Evolutionary conservation across 1,140 invertebrate species (phyloP).

Genomic region (Panagrolaimus sp.): DNA sequence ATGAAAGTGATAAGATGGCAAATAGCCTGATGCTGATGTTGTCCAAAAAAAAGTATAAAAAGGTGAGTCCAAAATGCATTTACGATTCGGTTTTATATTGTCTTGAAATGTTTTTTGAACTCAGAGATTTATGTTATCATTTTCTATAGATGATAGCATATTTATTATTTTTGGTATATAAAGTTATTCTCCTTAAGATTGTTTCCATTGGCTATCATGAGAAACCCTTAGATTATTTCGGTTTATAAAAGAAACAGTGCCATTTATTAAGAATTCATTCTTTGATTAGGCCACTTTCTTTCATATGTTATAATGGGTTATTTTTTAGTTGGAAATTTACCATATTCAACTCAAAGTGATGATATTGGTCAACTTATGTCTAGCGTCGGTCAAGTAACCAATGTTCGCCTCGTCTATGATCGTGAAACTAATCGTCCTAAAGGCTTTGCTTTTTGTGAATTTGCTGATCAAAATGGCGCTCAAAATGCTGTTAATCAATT

Average conservation of each 20-base stretch:
- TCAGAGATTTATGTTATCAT: too few relatives aligned
- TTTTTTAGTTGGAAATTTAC: conserved; percentile 85
- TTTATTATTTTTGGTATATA: background rate
- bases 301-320: background rate
- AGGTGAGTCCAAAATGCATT: too few relatives aligned
- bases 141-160: too few relatives aligned
- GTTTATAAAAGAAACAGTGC: background rate
- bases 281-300: background rate
- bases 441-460: conserved; percentile 99
- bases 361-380: conserved; percentile 96
- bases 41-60: too few relatives aligned
- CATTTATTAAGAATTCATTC: background rate
- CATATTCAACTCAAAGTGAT: conserved; percentile 97
- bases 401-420: conserved; percentile 77
- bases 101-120: too few relatives aligned
- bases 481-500: conserved; percentile 95
- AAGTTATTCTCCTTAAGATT: conserved; percentile 4
- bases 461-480: conserved; percentile 90
- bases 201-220: conserved; percentile 11
- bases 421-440: conserved; percentile 97
- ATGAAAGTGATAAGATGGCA: too few relatives aligned
- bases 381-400: conserved; percentile 82
- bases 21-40: too few relatives aligned
- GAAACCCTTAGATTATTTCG: conserved; percentile 3
- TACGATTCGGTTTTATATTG: too few relatives aligned